Conservation (phyloP, 2,113 vertebrate species). For the Macaca nemestrina region DNA sequence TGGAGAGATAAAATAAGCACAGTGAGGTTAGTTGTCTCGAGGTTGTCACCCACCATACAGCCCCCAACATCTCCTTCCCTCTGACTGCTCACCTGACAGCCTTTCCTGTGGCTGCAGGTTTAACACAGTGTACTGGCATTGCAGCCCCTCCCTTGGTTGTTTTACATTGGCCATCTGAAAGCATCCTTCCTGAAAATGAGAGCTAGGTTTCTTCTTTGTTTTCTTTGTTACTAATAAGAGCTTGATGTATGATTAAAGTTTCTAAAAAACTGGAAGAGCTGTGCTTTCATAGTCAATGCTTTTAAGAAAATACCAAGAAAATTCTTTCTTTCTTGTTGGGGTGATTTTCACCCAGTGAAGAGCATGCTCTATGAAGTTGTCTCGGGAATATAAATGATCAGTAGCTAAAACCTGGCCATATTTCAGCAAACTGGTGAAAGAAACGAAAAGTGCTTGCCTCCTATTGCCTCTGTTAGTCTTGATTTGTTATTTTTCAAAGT, state of each 20-base stretch:
- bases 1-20: not conserved
- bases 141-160: not conserved
- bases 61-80: not conserved
- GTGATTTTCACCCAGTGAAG: not conserved
- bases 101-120: not conserved
- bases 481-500: constrained; percentile 27
- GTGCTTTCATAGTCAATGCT: not conserved
- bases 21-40: not conserved
- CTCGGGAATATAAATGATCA: not conserved
- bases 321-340: not conserved
- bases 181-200: not conserved
- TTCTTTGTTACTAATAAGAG: not conserved
- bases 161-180: not conserved
- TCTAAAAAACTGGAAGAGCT: not conserved
- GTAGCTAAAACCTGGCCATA: not conserved
- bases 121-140: accelerated
- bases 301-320: constrained; percentile 4
- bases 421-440: constrained; percentile 52
- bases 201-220: not conserved
- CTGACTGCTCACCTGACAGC: not conserved
- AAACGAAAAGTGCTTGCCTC: constrained; percentile 50
- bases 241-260: not conserved
- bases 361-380: not conserved
- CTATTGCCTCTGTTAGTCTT: not conserved
- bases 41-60: too few relatives aligned